Evolutionary conservation across 2,113 vertebrate genomes (phyloP).

Genomic region (Platichthys stellatus): DNA sequence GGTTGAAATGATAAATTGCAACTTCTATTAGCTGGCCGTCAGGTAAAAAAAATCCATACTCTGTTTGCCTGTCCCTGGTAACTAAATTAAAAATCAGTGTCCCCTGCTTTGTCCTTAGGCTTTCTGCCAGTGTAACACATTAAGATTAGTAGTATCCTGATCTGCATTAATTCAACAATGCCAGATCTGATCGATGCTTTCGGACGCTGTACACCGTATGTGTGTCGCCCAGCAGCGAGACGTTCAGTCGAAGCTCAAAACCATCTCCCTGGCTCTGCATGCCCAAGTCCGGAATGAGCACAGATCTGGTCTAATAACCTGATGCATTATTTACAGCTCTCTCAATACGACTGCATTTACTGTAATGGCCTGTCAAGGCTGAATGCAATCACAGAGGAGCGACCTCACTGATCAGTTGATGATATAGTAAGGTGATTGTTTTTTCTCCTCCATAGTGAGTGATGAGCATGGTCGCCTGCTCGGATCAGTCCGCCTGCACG

Average conservation of each 20-base stretch:
- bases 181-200: slow-evolving; percentile 44
- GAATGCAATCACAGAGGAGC: slow-evolving; percentile 62
- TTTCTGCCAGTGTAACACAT: slow-evolving; percentile 15
- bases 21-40: background rate
- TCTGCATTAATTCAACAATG: slow-evolving; percentile 23
- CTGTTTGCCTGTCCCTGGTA: background rate
- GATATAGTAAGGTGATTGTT: slow-evolving; percentile 50
- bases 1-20: background rate
- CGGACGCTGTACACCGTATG: background rate
- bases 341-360: slow-evolving; percentile 67
- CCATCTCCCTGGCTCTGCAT: slow-evolving; percentile 30
- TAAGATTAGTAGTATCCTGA: slow-evolving; percentile 17
- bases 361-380: slow-evolving; percentile 76
- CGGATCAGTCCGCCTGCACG: slow-evolving; percentile 31
- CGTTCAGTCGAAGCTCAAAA: slow-evolving; percentile 27
- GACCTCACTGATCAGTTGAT: slow-evolving; percentile 63
- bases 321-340: slow-evolving; percentile 76
- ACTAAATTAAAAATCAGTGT: slow-evolving; percentile 33
- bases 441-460: slow-evolving; percentile 48
- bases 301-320: slow-evolving; percentile 76
- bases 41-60: background rate
- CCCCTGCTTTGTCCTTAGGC: slow-evolving; percentile 12
- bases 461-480: slow-evolving; percentile 45
- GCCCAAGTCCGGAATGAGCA: slow-evolving; percentile 57
- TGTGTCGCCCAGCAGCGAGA: slow-evolving; percentile 33